Evolutionary conservation across 2,888 invertebrate species (phyloP), one percentile per base, ranked within the genome.

Genomic region (Alentia gelatinosa): DNA sequence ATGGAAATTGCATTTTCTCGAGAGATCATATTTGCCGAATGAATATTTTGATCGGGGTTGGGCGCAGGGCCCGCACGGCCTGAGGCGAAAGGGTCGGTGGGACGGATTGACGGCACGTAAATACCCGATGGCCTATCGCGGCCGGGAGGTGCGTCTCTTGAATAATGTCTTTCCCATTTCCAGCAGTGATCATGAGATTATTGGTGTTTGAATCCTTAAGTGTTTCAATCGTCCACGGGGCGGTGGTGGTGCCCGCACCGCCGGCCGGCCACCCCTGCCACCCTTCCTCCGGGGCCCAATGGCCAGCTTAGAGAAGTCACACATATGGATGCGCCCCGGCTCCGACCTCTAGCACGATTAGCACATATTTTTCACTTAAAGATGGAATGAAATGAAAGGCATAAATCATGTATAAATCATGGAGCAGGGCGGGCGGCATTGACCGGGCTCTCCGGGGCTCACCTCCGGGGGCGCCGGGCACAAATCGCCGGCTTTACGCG

Each of bases 1-100:
- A 86, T 86, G 86, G 86, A 86, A 86, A 86, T 86, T 86, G 86
- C 86, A 86, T 50, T 50, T 86, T 86, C 86, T 86, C 23, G 33
- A 42, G 86, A 86, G 86, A 86, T 86, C 86, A 86, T 86, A 86
- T 86, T 86, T 86, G 50, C 47, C 86, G 86, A 86, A 86, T 86
- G 86, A 86, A 86, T 86, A 86, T 86, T 86, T 86, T 86, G n/a
- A 42, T 42, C 47, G 26, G 86, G 37, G 37, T 19, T 7, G 37
- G 79, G 35, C 19, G 37, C 79, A 4, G 37, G 37, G 30, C 74
- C 30, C 4, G 74, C 26, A 33, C 0, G 33, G 74, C 30, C 30
- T 15, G 30, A 12, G 74, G 74, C 30, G 74, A 12, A 74, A 19
- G 79, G 79, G 37, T 35, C 37, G 79, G 37, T 23, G 7, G 79